Evolutionary conservation across 2,888 invertebrate species (phyloP).

Genomic region (Melinaea menophilus): DNA sequence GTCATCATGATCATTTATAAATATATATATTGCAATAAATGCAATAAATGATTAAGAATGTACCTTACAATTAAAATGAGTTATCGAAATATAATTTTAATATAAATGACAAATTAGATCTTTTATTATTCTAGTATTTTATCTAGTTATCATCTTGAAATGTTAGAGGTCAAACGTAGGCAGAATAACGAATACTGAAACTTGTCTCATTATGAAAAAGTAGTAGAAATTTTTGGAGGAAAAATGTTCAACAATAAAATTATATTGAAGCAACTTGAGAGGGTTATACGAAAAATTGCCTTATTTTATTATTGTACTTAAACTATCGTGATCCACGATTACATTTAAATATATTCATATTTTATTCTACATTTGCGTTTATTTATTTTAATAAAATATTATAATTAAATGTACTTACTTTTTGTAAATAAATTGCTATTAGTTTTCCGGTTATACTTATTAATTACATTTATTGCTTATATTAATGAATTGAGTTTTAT

Average conservation of each 20-base stretch:
- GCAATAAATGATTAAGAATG: too few relatives aligned
- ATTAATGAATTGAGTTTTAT: too few relatives aligned
- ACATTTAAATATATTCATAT: background rate
- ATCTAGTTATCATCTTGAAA: constrained; percentile 9
- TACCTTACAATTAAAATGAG: too few relatives aligned
- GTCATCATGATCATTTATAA: too few relatives aligned
- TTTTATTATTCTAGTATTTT: background rate
- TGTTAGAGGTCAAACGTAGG: constrained; percentile 22
- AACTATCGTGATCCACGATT: background rate
- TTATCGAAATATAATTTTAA: background rate
- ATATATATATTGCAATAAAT: too few relatives aligned
- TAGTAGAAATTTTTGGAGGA: constrained; percentile 13
- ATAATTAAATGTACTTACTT: too few relatives aligned
- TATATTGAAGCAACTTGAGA: constrained; percentile 15
- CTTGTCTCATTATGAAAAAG: constrained; percentile 24
- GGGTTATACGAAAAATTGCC: background rate
- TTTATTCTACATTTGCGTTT: too few relatives aligned
- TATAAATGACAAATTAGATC: background rate
- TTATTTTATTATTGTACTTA: background rate
- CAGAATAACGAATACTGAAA: constrained; percentile 22
- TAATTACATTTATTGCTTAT: too few relatives aligned
- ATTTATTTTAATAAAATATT: too few relatives aligned
- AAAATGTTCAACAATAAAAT: constrained; percentile 21
- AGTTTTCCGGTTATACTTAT: too few relatives aligned
- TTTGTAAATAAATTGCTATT: too few relatives aligned